Conservation (phyloP, 2,113 vertebrate genomes). For the Tyrannus savana region DNA sequence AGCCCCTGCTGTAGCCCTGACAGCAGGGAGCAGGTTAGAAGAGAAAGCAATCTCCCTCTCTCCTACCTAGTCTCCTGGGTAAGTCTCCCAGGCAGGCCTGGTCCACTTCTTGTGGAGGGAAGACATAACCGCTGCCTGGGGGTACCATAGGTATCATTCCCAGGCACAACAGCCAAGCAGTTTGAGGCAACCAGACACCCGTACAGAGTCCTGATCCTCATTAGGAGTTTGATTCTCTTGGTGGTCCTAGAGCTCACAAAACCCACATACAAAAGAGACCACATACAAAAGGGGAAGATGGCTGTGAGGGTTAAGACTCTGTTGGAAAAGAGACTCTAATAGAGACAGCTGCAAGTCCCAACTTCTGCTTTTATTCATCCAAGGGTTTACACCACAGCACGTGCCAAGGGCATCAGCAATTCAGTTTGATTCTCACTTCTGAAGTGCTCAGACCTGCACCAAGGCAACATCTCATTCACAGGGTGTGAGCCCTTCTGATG, state of each 20-base stretch:
- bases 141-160: neutral
- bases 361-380: neutral
- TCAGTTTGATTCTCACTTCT: neutral
- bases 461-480: neutral
- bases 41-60: neutral
- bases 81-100: neutral
- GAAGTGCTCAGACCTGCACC: neutral
- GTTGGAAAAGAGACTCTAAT: neutral
- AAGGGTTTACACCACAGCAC: neutral
- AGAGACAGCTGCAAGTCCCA: neutral
- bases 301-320: neutral
- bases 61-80: neutral
- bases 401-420: neutral
- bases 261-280: no score
- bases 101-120: accelerated
- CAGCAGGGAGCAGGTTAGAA: neutral
- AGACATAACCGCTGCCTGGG: neutral
- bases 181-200: neutral
- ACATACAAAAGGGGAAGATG: neutral
- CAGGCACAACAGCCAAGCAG: neutral
- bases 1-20: neutral
- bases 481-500: neutral
- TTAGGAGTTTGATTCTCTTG: neutral
- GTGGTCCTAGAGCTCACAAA: neutral
- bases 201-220: accelerated